Evolutionary conservation across 2,113 vertebrate genomes (phyloP), one percentile per base, ranked within the genome.

Genomic region (Gadus macrocephalus): DNA sequence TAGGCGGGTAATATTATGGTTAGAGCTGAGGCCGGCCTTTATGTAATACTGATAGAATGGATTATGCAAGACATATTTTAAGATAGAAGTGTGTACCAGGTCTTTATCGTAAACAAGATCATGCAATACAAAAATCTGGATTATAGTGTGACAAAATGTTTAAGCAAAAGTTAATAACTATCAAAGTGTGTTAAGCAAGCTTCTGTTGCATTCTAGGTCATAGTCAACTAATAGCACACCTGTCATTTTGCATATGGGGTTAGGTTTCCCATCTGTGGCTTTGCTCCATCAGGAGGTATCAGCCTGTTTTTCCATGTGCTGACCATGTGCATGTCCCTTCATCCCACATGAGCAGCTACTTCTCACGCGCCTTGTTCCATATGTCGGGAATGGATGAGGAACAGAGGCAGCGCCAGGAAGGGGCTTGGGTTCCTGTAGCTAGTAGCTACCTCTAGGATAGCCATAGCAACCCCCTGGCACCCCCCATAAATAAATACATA

Each of bases 201-300:
- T 53, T 19, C 35, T 19, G 14, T 53, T 65, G 35, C 6, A n/a
- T 42, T 42, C 31, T 42, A 2, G 4, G 38, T n/a, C 12, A 49
- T 6, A 66, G 38, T 17, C 5, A 20, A 25, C 38, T 16, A 53
- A 20, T 42, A 66, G 19, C 42, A 66, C 19, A 35, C 38, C 38
- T 66, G 28, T 22, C 3, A 15, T 53, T 66, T 66, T 66, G 64
- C 64, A 66, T 66, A 53, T 20, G n/a, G 15, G n/a, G 19, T 22
- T 42, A 42, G 64, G 38, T 66, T 53, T 53, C 62, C 62, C 62
- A 64, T 35, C 15, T 35, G 27, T 15, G 28, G 62, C 27, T 64
- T 27, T 49, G 38, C 15, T 53, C 62, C 62, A 64, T 64, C 38
- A 53, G 22, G 11, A 66, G 12, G 11, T 9, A 22, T n/a, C 12